Evolutionary conservation across 1,140 invertebrate genomes (phyloP).

Genomic region (Holotrichia oblita): DNA sequence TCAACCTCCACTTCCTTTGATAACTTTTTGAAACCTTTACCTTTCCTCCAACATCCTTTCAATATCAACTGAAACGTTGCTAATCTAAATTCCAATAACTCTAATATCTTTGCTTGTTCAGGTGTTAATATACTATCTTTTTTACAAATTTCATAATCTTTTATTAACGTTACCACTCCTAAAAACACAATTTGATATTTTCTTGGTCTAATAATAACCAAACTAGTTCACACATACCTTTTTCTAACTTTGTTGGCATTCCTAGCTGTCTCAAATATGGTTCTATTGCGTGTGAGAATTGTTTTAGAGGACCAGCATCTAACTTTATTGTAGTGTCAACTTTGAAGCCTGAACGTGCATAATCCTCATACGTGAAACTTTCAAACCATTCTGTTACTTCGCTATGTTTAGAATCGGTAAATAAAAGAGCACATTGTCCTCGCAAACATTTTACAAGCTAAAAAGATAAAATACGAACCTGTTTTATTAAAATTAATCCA

Average conservation of each 20-base stretch:
- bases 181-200: conserved; percentile 42
- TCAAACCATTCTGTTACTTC: conserved; percentile 86
- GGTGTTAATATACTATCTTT: conserved; percentile 84
- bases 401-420: conserved; percentile 86
- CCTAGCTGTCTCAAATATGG: conserved; percentile 93
- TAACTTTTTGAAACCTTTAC: conserved; percentile 69
- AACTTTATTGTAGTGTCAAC: conserved; percentile 82
- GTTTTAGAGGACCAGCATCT: conserved; percentile 83
- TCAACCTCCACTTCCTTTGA: conserved; percentile 50
- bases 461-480: conserved; percentile 41
- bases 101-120: conserved; percentile 92
- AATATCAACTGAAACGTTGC: conserved; percentile 82
- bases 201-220: conserved; percentile 39
- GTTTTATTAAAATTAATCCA: conserved; percentile 27
- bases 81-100: conserved; percentile 84
- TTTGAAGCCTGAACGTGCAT: conserved; percentile 86
- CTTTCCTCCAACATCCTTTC: conserved; percentile 71
- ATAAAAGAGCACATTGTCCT: conserved; percentile 93
- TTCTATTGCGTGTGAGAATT: conserved; percentile 95
- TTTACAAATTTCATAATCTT: conserved; percentile 89
- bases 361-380: conserved; percentile 81
- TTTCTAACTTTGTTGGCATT: conserved; percentile 89
- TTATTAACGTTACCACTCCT: conserved; percentile 80
- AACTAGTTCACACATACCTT: conserved; percentile 64
- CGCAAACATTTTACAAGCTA: conserved; percentile 77